Conservation (phyloP, 2,113 vertebrate genomes). For the Egretta garzetta region DNA sequence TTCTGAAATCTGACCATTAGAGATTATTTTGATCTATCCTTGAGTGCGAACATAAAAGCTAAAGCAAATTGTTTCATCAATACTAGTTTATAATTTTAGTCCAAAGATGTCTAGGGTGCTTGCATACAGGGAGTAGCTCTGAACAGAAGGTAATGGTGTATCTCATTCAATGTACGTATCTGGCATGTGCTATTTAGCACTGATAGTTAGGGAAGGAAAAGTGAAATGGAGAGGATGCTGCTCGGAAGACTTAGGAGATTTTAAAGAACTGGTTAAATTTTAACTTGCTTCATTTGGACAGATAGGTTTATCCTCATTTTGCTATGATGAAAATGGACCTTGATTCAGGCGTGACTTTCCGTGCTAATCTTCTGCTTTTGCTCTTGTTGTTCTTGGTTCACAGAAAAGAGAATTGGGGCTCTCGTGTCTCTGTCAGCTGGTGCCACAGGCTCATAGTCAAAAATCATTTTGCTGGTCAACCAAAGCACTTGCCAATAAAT, state of each 20-base stretch:
- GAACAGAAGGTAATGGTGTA: slow-evolving; percentile 1
- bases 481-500: neutral
- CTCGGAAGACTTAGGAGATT: neutral
- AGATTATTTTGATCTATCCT: slow-evolving; percentile 32
- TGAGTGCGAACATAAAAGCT: neutral
- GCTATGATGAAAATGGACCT: neutral
- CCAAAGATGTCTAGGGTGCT: neutral
- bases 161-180: neutral
- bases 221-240: neutral
- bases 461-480: neutral
- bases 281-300: neutral
- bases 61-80: slow-evolving; percentile 49
- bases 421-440: neutral
- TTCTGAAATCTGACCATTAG: slow-evolving; percentile 48
- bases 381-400: neutral
- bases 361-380: neutral
- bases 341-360: neutral
- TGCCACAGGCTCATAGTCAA: neutral
- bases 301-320: neutral
- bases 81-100: slow-evolving; percentile 43
- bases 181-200: neutral
- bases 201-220: neutral
- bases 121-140: neutral
- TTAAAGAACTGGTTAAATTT: neutral
- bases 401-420: neutral